Base-by-base conservation (phyloP, 2,888 invertebrate genomes). In the Endomychus coccineus region DNA sequence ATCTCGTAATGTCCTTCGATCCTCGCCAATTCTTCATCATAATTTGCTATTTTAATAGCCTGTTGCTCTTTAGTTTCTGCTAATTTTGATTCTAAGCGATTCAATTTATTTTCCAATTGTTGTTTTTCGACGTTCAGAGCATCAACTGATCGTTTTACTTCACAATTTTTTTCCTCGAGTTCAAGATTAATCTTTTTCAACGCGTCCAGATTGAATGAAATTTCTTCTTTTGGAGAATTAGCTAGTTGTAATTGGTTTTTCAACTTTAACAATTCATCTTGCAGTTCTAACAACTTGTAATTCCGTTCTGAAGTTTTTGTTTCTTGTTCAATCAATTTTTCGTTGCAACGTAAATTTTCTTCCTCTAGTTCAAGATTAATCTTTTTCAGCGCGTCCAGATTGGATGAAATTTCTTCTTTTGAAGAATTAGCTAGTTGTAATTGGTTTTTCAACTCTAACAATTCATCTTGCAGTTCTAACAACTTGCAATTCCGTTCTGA, bases 391-490 rank as follows among this genome's bases (percentile, higher is more conserved):
- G n/a, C n/a, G n/a, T n/a, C n/a, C n/a, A n/a, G n/a, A n/a, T n/a
- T n/a, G n/a, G n/a, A n/a, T n/a, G n/a, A n/a, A n/a, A n/a, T n/a
- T n/a, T n/a, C n/a, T n/a, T n/a, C n/a, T n/a, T n/a, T n/a, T n/a
- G n/a, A n/a, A n/a, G n/a, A n/a, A n/a, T n/a, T n/a, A n/a, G n/a
- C n/a, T n/a, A n/a, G n/a, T n/a, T n/a, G n/a, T n/a, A n/a, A n/a
- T n/a, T n/a, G n/a, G n/a, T n/a, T n/a, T n/a, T n/a, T 44, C 39
- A 7, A 46, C 31, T 19, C n/a, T 19, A 19, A 19, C 21, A 19
- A n/a, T n/a, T 19, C 21, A n/a, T 6, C 21, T 19, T 19, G n/a
- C 21, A n/a, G 21, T 19, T 19, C 6, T 7, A 7, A 7, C n/a
- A 6, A n/a, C n/a, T 19, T 19, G 6, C 21, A 19, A 19, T 19